These are phyloP conservation scores for Phalacrocorax pelagicus DNA, from an alignment of 2,113 vertebrate genomes.

Conservation along the genomic window DNA sequence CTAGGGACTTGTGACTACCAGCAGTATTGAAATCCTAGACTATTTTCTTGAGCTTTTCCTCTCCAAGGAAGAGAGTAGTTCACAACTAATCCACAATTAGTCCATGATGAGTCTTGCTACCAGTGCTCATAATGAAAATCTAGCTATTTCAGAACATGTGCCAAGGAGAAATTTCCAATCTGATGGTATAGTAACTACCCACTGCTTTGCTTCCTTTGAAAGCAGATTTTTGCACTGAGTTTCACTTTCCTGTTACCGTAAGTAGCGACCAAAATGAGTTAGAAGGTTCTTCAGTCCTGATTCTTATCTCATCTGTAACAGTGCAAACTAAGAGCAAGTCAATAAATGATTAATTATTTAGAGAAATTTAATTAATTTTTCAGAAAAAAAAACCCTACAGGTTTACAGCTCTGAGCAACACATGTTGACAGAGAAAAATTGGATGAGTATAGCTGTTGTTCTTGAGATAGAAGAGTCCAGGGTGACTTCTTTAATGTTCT, in stretches of 20 bases:
- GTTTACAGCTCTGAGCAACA: not conserved
- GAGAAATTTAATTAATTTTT: not conserved
- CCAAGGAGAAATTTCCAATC: not conserved
- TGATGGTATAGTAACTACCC: not conserved
- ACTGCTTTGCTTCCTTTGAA: not conserved
- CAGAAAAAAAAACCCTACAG: not conserved
- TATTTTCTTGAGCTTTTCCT: not conserved
- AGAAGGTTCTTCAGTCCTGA: not conserved
- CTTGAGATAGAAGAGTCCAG: not conserved
- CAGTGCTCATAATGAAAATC: not conserved
- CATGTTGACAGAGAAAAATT: not conserved
- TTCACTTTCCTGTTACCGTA: not conserved
- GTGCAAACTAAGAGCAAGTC: not conserved
- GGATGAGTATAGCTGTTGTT: not conserved
- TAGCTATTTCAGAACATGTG: not conserved
- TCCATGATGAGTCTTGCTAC: not conserved
- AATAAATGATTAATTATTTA: not conserved
- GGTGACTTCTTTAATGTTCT: not conserved
- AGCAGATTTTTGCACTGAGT: not conserved
- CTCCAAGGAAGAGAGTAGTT: not conserved
- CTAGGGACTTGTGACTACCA: not conserved
- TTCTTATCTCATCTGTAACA: not conserved
- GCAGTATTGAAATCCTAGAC: not conserved
- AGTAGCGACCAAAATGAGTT: not conserved
- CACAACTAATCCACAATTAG: not conserved